Base-by-base conservation (phyloP, 1,140 invertebrate genomes). In the Lutraria rhynchaena region DNA sequence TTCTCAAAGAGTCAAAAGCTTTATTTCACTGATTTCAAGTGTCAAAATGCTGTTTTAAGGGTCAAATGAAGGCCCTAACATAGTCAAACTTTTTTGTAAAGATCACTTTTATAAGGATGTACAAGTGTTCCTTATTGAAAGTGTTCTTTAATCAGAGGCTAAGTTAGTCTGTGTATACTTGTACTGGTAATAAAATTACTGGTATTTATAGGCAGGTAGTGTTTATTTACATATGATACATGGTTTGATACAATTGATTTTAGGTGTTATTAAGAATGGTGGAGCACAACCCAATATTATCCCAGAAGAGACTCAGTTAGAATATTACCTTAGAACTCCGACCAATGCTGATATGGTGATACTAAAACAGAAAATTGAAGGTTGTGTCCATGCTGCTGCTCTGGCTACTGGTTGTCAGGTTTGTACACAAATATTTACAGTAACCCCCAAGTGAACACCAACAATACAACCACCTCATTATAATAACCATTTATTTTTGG, bases 261-360 rank as follows among this genome's bases (percentile, higher is more conserved):
- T 53, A 91, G 90, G 90, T 77, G 80, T 91, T 5, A 91, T 92
- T 15, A 89, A 86, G 9, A 91, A 92, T 74, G 92, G 92, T 33
- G 92, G 92, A n/a, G 71, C 61, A 3, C 86, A 85, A n/a, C 87
- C 91, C 7, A 93, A 92, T 81, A 88, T 93, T 13, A 92, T 93
- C 17, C 92, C 92, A 17, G 88, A 91, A 11, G 75, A 87, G 29
- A 82, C 92, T 22, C 87, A 88, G 57, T 51, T 93, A 57, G 74
- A 87, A 61, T 90, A 88, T 53, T 89, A 88, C 58, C 55, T 92
- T 0, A 78, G 92, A 37, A 89, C 91, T 27, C 87, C 89, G 13
- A 90, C 69, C 13, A 80, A 81, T 27, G 13, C 24, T 5, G 91
- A 92, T 76, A 73, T 92, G 5, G 71, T 83, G 3, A 57, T 83